These are phyloP conservation scores for Diaprepes abbreviatus DNA, from an alignment of 2,888 invertebrate genomes.

Conservation along the genomic window DNA sequence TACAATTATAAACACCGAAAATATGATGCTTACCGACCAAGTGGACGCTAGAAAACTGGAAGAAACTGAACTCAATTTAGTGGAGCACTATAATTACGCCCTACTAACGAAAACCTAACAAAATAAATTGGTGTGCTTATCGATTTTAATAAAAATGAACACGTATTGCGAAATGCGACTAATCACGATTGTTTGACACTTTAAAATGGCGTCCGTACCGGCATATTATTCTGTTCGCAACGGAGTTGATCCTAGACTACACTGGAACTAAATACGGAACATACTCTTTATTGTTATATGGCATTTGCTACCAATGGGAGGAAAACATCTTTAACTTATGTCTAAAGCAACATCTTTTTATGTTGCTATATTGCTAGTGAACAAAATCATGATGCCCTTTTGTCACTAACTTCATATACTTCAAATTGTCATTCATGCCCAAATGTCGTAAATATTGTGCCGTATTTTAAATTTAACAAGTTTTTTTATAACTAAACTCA, in stretches of 20 bases:
- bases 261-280: neutral
- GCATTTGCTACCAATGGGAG: neutral
- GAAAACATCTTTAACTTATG: neutral
- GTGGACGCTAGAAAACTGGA: slow-evolving; percentile 17
- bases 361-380: too few species aligned
- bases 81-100: neutral
- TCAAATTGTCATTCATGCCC: neutral
- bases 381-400: neutral
- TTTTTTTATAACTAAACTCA: slow-evolving; percentile 12
- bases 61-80: neutral
- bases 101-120: slow-evolving; percentile 4
- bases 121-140: slow-evolving; percentile 13
- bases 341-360: neutral
- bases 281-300: neutral
- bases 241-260: neutral
- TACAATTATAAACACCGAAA: slow-evolving; percentile 1
- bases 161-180: neutral
- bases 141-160: slow-evolving; percentile 12
- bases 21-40: neutral
- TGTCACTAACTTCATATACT: neutral
- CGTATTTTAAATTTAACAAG: slow-evolving; percentile 13
- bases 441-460: slow-evolving; percentile 18
- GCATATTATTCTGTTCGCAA: neutral
- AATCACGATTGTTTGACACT: slow-evolving; percentile 3
- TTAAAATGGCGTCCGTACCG: slow-evolving; percentile 13